These are phyloP conservation scores for Drosophila pseudotakahashii DNA, from an alignment of 2,888 invertebrate species.

Conservation along the genomic window DNA sequence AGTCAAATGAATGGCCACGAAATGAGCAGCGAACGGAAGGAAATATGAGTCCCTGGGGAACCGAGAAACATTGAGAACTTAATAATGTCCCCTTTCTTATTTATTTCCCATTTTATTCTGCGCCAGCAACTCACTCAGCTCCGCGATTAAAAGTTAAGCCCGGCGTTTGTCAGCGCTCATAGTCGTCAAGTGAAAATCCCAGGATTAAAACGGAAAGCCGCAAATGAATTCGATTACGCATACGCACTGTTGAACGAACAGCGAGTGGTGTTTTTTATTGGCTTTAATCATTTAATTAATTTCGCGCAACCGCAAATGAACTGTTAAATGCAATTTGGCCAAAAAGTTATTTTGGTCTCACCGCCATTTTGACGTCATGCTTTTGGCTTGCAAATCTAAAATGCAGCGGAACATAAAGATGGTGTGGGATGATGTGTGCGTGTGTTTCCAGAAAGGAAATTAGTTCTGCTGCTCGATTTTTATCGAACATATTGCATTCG, in stretches of 20 bases:
- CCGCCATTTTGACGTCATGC: not conserved
- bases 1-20: slow-evolving; percentile 20
- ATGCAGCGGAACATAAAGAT: not conserved
- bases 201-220: slow-evolving; percentile 20
- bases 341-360: slow-evolving; percentile 6
- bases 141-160: slow-evolving; percentile 22
- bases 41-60: not conserved
- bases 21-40: slow-evolving; percentile 20
- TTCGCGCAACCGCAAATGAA: slow-evolving; percentile 42
- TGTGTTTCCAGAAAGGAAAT: slow-evolving; percentile 65
- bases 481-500: slow-evolving; percentile 59
- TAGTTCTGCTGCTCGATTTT: slow-evolving; percentile 41
- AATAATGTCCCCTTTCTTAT: not conserved
- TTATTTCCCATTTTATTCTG: slow-evolving; percentile 4
- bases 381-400: not conserved
- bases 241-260: slow-evolving; percentile 46
- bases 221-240: slow-evolving; percentile 54
- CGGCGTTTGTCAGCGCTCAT: slow-evolving; percentile 25
- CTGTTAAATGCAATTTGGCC: slow-evolving; percentile 33
- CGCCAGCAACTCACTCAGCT: not conserved
- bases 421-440: slow-evolving; percentile 29
- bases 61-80: not conserved
- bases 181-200: slow-evolving; percentile 12
- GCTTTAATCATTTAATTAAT: slow-evolving; percentile 50
- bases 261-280: not conserved